Evolutionary conservation across 2,113 vertebrate genomes (phyloP), one percentile per base, ranked within the genome.

Genomic region (Thomomys bottae): DNA sequence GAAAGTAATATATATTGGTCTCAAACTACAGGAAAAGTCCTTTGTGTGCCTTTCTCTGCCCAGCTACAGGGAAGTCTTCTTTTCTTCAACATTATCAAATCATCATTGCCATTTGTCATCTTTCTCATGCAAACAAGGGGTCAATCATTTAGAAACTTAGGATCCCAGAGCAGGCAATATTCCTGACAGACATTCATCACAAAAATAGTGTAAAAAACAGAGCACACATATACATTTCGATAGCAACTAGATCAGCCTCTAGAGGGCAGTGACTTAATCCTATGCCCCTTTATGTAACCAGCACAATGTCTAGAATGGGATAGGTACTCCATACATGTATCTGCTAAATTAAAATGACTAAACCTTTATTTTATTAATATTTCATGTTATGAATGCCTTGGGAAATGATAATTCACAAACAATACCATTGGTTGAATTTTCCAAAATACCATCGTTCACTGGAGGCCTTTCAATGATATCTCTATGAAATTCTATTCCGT

Each of bases 1-100:
- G 72, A 34, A 18, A 38, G 28, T 18, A 8, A n/a, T 2, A 30
- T 1, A 5, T 0, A 2, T 1, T 9, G 23, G 40, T 8, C 15
- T 76, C 30, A 20, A 21, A 71, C 54, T 18, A 8, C 8, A 24
- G 45, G 32, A 40, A 61, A 24, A 40, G 20, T 2, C 9, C 20
- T 26, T 61, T 54, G 73, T n/a, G 40, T 57, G 21, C 42, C 49
- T 42, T 30, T 17, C 3, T 34, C n/a, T 45, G 8, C 6, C 57
- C 54, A 20, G 11, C 34, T n/a, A 28, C 23, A 11, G 59, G 45
- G 36, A 54, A 42, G 14, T 18, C 59, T 0, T n/a, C 26, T 24
- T 34, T 3, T 38, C 30, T 5, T 14, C 30, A 3, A 24, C 32
- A 10, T n/a, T 36, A 14, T 45, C 68, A 32, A 30, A 15, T 15